These are phyloP conservation scores for Marronus borbonicus DNA, from an alignment of 2,888 invertebrate species.

Conservation along the genomic window DNA sequence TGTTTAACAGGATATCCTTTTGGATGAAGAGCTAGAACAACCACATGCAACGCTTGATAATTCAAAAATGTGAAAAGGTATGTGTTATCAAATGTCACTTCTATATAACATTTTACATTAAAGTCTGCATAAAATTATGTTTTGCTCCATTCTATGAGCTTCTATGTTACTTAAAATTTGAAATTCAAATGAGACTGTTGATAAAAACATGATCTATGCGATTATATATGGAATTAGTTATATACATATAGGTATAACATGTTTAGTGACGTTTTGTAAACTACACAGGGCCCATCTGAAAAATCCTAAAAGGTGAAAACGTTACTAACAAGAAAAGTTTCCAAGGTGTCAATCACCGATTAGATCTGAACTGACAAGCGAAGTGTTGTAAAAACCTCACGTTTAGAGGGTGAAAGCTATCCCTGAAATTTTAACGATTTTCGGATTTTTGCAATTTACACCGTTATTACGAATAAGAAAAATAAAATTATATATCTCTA, in stretches of 20 bases:
- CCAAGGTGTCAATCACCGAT: too few relatives aligned
- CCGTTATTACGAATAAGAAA: too few relatives aligned
- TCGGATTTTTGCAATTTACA: too few relatives aligned
- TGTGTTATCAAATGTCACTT: conserved; percentile 20
- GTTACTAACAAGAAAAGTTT: too few relatives aligned
- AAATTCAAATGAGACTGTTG: conserved; percentile 5
- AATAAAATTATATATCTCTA: too few relatives aligned
- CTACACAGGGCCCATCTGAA: too few relatives aligned
- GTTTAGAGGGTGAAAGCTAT: too few relatives aligned
- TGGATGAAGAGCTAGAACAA: conserved; percentile 21
- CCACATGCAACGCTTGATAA: conserved; percentile 42
- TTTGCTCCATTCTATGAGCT: background rate
- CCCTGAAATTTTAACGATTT: too few relatives aligned
- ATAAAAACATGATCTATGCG: background rate
- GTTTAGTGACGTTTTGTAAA: too few relatives aligned
- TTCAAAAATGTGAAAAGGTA: conserved; percentile 48
- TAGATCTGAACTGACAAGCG: too few relatives aligned
- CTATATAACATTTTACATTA: background rate
- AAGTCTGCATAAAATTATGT: conserved; percentile 5
- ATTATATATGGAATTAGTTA: background rate
- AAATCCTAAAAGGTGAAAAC: too few relatives aligned
- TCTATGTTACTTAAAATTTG: background rate
- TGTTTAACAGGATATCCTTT: conserved; percentile 50
- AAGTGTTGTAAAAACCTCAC: too few relatives aligned
- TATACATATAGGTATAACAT: background rate